Evolutionary conservation across 2,113 vertebrate genomes (phyloP).

Genomic region (Arothron firmamentum): DNA sequence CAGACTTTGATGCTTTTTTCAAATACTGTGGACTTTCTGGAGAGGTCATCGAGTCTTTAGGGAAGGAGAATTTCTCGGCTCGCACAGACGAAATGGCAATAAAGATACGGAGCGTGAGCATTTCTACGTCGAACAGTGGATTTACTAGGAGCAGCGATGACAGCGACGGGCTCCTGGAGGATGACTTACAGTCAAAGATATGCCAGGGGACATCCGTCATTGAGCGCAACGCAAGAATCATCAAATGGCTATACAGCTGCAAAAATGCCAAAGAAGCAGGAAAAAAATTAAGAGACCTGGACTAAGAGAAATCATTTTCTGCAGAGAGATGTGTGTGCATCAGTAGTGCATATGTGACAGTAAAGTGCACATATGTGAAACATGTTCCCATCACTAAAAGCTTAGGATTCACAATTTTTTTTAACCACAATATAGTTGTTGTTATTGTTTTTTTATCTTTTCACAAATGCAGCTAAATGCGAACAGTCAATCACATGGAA

Average conservation of each 20-base stretch:
- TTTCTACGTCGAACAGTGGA: conserved; percentile 80
- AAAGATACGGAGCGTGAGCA: conserved; percentile 79
- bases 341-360: too few species aligned
- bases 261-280: conserved; percentile 80
- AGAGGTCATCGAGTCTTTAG: conserved; percentile 84
- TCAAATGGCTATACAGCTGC: conserved; percentile 96
- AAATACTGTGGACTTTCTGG: conserved; percentile 87
- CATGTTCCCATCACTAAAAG: too few species aligned
- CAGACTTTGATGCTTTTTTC: conserved; percentile 87
- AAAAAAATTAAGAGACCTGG: conserved; percentile 77
- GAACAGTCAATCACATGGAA: too few species aligned
- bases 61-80: conserved; percentile 83
- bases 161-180: conserved; percentile 79
- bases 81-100: conserved; percentile 70
- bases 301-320: conserved; percentile 49
- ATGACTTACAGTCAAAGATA: conserved; percentile 74
- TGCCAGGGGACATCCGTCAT: conserved; percentile 82
- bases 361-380: too few species aligned
- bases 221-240: conserved; percentile 95
- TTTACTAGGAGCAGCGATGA: conserved; percentile 80
- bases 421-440: too few species aligned
- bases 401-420: too few species aligned
- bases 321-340: too few species aligned
- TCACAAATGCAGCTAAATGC: too few species aligned
- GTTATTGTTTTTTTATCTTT: too few species aligned